Percentiles rank a stretch among this genome's conserved stretches.
Conservation (phyloP, 1,140 invertebrate species). For the Globodera ellingtonae region DNA sequence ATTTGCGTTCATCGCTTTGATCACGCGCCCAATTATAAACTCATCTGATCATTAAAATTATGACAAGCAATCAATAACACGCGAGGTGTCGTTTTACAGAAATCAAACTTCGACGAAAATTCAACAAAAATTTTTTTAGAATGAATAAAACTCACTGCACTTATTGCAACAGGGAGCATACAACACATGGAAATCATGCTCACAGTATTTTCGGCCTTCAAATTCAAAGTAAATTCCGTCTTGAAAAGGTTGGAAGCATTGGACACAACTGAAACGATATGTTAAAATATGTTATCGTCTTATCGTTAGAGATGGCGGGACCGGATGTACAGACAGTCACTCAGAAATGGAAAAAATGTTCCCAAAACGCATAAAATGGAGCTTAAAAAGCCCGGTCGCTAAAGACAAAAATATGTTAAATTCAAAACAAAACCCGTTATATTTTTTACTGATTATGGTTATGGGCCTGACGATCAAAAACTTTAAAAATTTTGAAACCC, state of each 20-base stretch:
- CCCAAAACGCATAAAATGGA: too few species aligned
- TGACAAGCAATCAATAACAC: too few species aligned
- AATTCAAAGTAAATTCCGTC: constrained; percentile 99
- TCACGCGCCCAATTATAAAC: constrained; percentile 77
- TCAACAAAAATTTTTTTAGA: background rate
- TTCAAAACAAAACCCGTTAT: too few species aligned
- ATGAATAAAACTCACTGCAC: constrained; percentile 76
- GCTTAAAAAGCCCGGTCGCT: too few species aligned
- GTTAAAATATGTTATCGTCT: constrained; percentile 7
- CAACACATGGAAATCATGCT: constrained; percentile 88
- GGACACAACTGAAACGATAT: constrained; percentile 81
- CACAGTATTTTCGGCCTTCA: constrained; percentile 97
- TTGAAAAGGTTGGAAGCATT: constrained; percentile 95
- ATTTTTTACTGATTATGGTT: too few species aligned
- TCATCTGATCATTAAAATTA: constrained; percentile 47
- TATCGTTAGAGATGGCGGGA: background rate
- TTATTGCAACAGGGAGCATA: constrained; percentile 86
- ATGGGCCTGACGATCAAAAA: too few species aligned
- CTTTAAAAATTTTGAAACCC: too few species aligned
- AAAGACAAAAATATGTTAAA: too few species aligned
- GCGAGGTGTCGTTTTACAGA: too few species aligned
- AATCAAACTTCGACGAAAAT: too few species aligned
- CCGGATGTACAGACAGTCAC: too few species aligned
- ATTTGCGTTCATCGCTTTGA: constrained; percentile 97
- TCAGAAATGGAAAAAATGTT: too few species aligned